phyloP scores from a whole-genome alignment of 2,113 vertebrate genomes.

The Pipa parva region DNA sequence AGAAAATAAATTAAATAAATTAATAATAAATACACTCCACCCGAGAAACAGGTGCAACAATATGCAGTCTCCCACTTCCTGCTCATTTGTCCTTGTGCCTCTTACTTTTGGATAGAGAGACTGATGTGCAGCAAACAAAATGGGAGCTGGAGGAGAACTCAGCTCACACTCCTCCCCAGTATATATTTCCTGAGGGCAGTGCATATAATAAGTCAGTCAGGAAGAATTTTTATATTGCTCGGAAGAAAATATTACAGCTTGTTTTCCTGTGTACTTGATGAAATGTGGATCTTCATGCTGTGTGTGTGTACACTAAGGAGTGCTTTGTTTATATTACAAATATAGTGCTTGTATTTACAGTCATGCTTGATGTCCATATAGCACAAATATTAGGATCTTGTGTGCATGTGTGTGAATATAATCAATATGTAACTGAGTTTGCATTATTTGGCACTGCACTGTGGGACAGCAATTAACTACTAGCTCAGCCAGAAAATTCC shows the following conservation, averaged over 20 bases:
- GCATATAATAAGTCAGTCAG: constrained; percentile 4
- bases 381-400: constrained; percentile 6
- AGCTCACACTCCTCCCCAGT: not conserved
- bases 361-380: constrained; percentile 28
- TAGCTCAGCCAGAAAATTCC: constrained; percentile 3
- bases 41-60: not conserved
- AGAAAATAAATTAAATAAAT: too few relatives aligned
- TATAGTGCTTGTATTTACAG: constrained; percentile 27
- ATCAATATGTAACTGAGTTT: constrained; percentile 4
- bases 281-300: constrained; percentile 20
- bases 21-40: constrained; percentile 21
- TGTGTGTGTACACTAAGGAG: not conserved
- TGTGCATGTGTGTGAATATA: not conserved
- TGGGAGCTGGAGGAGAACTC: not conserved
- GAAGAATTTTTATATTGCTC: constrained; percentile 38
- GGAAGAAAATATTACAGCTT: constrained; percentile 34
- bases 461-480: constrained; percentile 6
- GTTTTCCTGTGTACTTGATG: constrained; percentile 19
- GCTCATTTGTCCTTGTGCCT: not conserved
- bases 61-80: not conserved
- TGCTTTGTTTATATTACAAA: not conserved
- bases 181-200: constrained; percentile 5
- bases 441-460: constrained; percentile 34
- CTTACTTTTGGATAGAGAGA: not conserved
- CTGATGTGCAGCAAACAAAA: not conserved